Conservation (phyloP, 1,140 invertebrate genomes). For the Mycetomoellerius zeteki region DNA sequence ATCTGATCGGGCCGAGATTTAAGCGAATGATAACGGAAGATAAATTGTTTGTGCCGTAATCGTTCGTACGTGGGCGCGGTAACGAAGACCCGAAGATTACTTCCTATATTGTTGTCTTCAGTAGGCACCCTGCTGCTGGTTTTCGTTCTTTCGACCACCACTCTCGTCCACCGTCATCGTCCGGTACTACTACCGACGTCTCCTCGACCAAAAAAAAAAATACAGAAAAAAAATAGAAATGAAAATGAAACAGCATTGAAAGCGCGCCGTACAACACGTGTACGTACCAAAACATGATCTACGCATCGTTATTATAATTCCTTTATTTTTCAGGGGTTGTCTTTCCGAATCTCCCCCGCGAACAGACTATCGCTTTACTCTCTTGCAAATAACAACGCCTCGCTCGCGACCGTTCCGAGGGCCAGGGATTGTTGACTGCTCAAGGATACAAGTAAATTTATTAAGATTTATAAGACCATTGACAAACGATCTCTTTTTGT, state of each 20-base stretch:
- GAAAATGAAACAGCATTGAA: slow-evolving; percentile 70
- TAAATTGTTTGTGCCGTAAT: neutral
- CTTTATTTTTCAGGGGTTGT: slow-evolving; percentile 81
- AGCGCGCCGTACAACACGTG: slow-evolving; percentile 84
- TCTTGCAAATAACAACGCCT: neutral
- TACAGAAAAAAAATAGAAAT: slow-evolving; percentile 44
- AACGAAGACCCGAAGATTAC: slow-evolving; percentile 10
- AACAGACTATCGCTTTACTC: slow-evolving; percentile 8
- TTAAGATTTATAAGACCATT: slow-evolving; percentile 13
- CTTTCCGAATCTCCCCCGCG: slow-evolving; percentile 75
- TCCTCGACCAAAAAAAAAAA: slow-evolving; percentile 62
- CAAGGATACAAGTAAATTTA: slow-evolving; percentile 31
- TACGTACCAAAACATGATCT: slow-evolving; percentile 84
- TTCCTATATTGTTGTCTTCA: slow-evolving; percentile 62
- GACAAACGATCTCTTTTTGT: slow-evolving; percentile 19
- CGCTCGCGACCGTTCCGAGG: neutral
- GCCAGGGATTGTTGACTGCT: slow-evolving; percentile 23
- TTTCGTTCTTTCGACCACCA: slow-evolving; percentile 72
- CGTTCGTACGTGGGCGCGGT: slow-evolving; percentile 8
- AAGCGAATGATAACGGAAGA: slow-evolving; percentile 10
- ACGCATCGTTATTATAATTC: slow-evolving; percentile 84
- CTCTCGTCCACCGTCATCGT: slow-evolving; percentile 36
- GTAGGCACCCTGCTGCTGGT: slow-evolving; percentile 72
- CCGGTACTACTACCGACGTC: slow-evolving; percentile 52
- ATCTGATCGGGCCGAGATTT: neutral